These are phyloP conservation scores for Linepithema humile DNA, from an alignment of 1,140 invertebrate genomes.

Conservation along the genomic window DNA sequence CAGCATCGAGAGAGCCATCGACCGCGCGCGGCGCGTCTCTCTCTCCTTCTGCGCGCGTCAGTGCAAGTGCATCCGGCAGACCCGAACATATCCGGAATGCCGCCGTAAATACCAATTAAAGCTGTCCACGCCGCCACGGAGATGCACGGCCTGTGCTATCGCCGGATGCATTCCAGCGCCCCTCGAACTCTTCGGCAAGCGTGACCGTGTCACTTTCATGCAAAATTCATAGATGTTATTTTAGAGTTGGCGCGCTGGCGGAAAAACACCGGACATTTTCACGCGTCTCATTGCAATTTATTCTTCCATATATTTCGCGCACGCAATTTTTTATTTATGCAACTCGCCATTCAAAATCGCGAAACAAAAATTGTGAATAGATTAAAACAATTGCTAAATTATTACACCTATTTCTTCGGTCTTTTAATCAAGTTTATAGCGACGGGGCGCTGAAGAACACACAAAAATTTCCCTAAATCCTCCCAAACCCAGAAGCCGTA, in stretches of 20 bases:
- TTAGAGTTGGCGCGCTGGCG: background rate
- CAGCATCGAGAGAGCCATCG: slow-evolving; percentile 65
- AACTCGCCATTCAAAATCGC: no score
- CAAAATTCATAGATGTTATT: background rate
- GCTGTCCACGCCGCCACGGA: slow-evolving; percentile 7
- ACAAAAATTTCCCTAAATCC: slow-evolving; percentile 7
- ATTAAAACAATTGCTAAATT: no score
- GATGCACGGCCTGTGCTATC: background rate
- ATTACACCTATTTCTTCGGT: no score
- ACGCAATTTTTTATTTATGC: no score
- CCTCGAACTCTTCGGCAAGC: background rate
- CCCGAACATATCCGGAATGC: background rate
- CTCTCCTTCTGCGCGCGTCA: background rate
- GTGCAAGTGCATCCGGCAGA: slow-evolving; percentile 11
- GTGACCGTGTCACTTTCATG: background rate
- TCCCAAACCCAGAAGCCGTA: background rate
- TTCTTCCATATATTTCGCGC: no score
- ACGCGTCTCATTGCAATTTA: background rate
- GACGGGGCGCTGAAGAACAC: no score
- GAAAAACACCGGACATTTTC: background rate
- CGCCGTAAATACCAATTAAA: slow-evolving; percentile 76
- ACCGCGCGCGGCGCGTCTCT: background rate
- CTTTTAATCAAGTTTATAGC: background rate
- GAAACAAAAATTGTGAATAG: no score
- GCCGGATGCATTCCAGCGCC: background rate